Evolutionary conservation across 2,888 invertebrate species (phyloP), one percentile per base, ranked within the genome.

Genomic region (Lepidochitona cinerea): DNA sequence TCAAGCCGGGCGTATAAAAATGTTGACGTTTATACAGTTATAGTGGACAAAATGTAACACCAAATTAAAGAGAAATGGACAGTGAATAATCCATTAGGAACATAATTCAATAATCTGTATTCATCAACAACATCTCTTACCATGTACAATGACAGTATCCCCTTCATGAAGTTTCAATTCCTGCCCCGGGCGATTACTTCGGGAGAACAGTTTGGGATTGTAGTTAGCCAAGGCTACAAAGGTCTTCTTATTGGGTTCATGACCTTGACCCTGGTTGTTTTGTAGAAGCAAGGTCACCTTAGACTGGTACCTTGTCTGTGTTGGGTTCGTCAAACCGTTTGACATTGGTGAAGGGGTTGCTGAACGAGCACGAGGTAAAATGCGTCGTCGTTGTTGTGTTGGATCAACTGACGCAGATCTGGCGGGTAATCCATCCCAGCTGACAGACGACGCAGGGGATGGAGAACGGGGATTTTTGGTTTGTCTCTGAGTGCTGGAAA

Each of bases 91-190:
- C n/a, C n/a, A n/a, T n/a, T n/a, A n/a, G n/a, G n/a, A n/a, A n/a
- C n/a, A n/a, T n/a, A n/a, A n/a, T n/a, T n/a, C n/a, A n/a, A n/a
- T n/a, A n/a, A n/a, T n/a, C n/a, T n/a, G n/a, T n/a, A n/a, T n/a
- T n/a, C n/a, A n/a, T n/a, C n/a, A n/a, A n/a, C n/a, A n/a, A n/a
- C n/a, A n/a, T n/a, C n/a, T n/a, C n/a, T n/a, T 67, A 87, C 87
- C 86, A 71, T 83, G 81, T 5, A 87, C 81, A 35, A 75, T 76
- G 37, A 89, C 87, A n/a, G 78, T 71, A 77, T 89, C 87, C 70
- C 87, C 88, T 75, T 89, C 88, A 66, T 76, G 84, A 37, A 89
- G 77, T 23, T 81, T 75, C 66, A 89, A 75, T 73, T 89, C 88
- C 37, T 85, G 77, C 32, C 81, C 72, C 29, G 79, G 85, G 23